Evolutionary conservation across 2,888 invertebrate genomes (phyloP), one percentile per base, ranked within the genome.

Genomic region (Drosophila sordidula): DNA sequence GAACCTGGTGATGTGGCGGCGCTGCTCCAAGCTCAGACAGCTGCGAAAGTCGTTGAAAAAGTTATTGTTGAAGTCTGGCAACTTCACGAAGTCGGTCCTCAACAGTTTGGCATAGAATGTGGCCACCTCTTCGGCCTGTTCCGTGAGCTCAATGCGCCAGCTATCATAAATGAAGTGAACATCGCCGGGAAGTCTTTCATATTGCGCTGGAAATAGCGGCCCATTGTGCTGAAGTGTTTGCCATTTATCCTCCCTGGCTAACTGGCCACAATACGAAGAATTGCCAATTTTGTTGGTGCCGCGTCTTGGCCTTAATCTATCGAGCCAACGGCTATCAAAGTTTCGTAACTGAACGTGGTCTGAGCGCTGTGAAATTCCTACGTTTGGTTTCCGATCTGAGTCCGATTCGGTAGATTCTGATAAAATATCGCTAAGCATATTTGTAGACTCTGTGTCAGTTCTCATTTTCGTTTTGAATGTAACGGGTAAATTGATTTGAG

Each of bases 101-200:
- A 72, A 3, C 0, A 45, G 8, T 32, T 46, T 57, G n/a, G 63
- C 70, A 41, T 62, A 70, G 9, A 63, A 62, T 0, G 62, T 58
- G 16, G 72, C 72, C 41, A 54, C 46, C 50, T 73, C 72, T 11
- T 73, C 72, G 6, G 72, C 70, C 36, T 45, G 22, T 4, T 56
- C 62, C 9, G 52, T 54, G 9, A 72, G 49, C 14, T 62, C 42
- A 0, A 70, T 6, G 3, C 47, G 34, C 0, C n/a, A 5, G 9
- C 39, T 2, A 9, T 59, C 25, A 2, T 73, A 73, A 1, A 1
- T 12, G 12, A 73, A 67, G 2, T 26, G 5, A 6, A 73, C 63
- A 16, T 41, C 14, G 1, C 8, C 6, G 1, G 72, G 67, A 12
- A 70, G 14, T 0, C 44, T 12, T 16, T 49, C n/a, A 25, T 70